Base-by-base conservation (phyloP, 2,888 invertebrate species). In the Eupithecia centaureata region DNA sequence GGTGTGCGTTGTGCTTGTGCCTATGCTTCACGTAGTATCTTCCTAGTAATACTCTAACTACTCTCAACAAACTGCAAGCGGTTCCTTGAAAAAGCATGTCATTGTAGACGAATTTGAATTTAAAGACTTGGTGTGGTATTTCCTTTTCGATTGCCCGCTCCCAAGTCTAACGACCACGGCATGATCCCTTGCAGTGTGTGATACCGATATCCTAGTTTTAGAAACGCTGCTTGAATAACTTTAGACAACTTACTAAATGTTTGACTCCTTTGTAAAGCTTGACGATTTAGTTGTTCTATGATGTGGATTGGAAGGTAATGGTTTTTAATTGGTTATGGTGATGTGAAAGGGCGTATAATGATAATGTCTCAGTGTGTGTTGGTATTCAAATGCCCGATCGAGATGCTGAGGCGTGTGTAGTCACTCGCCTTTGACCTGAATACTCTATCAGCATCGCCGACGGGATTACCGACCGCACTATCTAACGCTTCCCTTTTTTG, bases 321-420 rank as follows among this genome's bases (percentile, higher is more conserved):
- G 87, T 86, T 90, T 92, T 92, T 88, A 87, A 87, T 91, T 92
- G 91, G 90, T 91, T 90, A 85, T 92, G 91, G 86, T 88, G 90
- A 90, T 91, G 87, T 91, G 88, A 89, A 91, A 90, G 91, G 89
- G 89, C 89, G 89, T 90, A 86, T 84, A 88, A 33, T 87, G 86
- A 86, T 87, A 78, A 84, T 86, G 84, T 87, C 82, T 90, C 86
- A 88, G 91, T 92, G 92, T 95, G 95, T 95, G 95, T 95, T 95
- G 95, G 95, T 95, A 95, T 95, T 95, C 95, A 95, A 95, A 95
- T 95, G 95, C 93, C 92, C 93, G 93, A 93, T 92, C 91, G 92
- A 89, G 91, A 92, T 92, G 93, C 92, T 92, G 92, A 90, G 82
- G 89, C 88, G 88, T 79, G 81, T 82, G 82, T 81, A 83, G 82